phyloP scores from a whole-genome alignment of 2,797 vertebrate genomes.

The Gymnoscopelus microlampas region DNA sequence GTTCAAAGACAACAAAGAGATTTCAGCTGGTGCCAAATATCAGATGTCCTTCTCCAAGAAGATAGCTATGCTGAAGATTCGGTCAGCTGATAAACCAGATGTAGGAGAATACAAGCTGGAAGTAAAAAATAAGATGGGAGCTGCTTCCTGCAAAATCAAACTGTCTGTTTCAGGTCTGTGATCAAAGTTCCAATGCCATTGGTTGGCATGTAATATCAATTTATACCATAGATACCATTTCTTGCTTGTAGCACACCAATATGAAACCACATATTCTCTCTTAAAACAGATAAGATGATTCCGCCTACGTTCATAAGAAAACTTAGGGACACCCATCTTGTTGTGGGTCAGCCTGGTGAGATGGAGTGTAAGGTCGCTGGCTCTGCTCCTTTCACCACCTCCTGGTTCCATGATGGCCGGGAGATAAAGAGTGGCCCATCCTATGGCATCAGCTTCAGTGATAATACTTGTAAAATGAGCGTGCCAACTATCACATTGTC shows the following conservation, averaged over 20 bases:
- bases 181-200: background rate
- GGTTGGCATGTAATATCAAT: background rate
- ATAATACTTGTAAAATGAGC: constrained; percentile 85
- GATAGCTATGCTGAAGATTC: constrained; percentile 85
- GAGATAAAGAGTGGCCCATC: constrained; percentile 88
- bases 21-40: constrained; percentile 85
- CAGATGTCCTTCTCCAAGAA: constrained; percentile 88
- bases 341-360: constrained; percentile 88
- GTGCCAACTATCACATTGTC: constrained; percentile 82
- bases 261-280: constrained; percentile 48
- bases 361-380: constrained; percentile 92
- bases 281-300: constrained; percentile 89
- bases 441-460: constrained; percentile 86
- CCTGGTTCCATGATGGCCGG: constrained; percentile 90
- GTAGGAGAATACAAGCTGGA: constrained; percentile 89
- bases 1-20: constrained; percentile 87
- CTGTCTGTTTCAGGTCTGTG: constrained; percentile 92
- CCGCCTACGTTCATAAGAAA: constrained; percentile 93
- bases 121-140: constrained; percentile 87
- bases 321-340: constrained; percentile 88
- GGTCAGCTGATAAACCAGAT: constrained; percentile 86
- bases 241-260: constrained; percentile 1
- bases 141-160: constrained; percentile 83
- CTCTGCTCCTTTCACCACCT: constrained; percentile 89
- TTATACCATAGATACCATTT: too few relatives aligned